Evolutionary conservation across 2,797 vertebrate species (phyloP).

Genomic region (Tarsius wallacei): DNA sequence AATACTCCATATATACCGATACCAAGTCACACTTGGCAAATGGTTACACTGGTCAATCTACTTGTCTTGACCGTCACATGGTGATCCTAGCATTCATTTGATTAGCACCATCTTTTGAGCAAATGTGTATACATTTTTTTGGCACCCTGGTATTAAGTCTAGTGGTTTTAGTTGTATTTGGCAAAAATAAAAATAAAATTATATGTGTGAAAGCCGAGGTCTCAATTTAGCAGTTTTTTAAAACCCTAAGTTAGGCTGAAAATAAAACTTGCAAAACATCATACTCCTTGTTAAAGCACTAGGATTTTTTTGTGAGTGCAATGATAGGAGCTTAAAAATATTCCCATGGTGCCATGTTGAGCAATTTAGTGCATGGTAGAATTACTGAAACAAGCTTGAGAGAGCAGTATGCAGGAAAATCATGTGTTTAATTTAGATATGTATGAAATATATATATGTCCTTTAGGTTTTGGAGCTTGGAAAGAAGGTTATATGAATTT

Average conservation of each 20-base stretch:
- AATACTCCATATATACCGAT: too few species aligned
- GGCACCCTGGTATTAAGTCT: accelerated
- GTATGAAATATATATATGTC: not conserved
- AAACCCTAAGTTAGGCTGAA: not conserved
- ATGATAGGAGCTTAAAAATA: not conserved
- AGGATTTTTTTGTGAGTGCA: not conserved
- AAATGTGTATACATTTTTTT: too few species aligned
- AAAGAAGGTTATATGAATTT: not conserved
- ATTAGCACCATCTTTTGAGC: too few species aligned
- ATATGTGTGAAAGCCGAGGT: not conserved
- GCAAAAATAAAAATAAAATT: not conserved
- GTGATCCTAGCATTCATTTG: too few species aligned
- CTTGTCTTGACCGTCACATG: too few species aligned
- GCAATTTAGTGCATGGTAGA: not conserved
- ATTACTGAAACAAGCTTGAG: not conserved
- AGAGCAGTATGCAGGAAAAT: not conserved
- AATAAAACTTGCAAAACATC: not conserved
- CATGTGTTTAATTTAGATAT: not conserved
- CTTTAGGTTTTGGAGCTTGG: not conserved
- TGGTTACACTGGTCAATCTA: too few species aligned
- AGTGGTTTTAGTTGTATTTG: not conserved
- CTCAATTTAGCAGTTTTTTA: not conserved
- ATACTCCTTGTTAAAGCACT: not conserved
- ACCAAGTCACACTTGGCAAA: too few species aligned
- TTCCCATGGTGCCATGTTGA: too few species aligned